Evolutionary conservation across 2,797 vertebrate species (phyloP).

Genomic region (Pagetopsis macropterus): DNA sequence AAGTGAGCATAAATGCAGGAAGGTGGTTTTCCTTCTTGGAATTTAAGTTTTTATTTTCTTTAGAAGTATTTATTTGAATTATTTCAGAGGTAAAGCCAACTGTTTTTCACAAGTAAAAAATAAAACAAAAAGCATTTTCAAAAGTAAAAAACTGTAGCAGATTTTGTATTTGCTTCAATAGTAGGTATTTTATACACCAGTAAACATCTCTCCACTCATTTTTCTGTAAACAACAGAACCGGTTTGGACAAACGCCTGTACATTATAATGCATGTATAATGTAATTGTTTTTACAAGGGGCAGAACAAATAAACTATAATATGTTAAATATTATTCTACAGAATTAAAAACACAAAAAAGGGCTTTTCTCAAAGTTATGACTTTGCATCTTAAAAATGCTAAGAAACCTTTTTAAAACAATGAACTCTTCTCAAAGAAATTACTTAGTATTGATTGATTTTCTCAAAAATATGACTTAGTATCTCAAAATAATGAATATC

Average conservation of each 20-base stretch:
- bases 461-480: too few species aligned
- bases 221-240: background rate
- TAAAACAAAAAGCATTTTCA: background rate
- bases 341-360: background rate
- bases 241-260: background rate
- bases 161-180: background rate
- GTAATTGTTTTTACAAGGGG: background rate
- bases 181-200: background rate
- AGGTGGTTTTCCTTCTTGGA: background rate
- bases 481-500: too few species aligned
- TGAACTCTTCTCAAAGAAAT: too few species aligned
- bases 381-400: too few species aligned
- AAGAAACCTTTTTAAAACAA: too few species aligned
- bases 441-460: too few species aligned
- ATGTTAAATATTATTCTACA: background rate
- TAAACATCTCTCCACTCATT: background rate
- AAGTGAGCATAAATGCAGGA: background rate
- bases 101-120: background rate
- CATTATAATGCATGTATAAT: background rate
- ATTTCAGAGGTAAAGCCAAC: rapidly evolving
- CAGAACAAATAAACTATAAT: background rate
- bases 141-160: background rate
- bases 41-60: too few species aligned
- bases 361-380: too few species aligned
- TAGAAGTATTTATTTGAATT: background rate